Percentiles rank a stretch among this genome's conserved stretches.
Evolutionary conservation across 2,113 vertebrate species (phyloP).

Genomic region (Probosciger aterrimus): DNA sequence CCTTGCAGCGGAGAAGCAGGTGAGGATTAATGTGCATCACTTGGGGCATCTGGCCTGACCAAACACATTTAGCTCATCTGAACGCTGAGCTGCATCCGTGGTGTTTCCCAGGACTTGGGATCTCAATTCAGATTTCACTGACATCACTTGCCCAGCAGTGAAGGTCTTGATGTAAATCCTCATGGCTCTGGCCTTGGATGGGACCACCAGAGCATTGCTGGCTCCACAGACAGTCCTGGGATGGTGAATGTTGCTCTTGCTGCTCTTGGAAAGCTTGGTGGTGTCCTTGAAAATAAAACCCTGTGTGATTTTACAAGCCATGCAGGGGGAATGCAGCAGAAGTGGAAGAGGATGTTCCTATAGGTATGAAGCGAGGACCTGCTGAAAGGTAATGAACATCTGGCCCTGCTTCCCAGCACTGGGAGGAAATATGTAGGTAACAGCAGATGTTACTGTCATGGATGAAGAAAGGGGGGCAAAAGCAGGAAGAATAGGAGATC

Average conservation of each 20-base stretch:
- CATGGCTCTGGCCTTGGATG: not conserved
- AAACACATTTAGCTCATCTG: not conserved
- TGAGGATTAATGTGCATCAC: not conserved
- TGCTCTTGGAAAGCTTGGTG: not conserved
- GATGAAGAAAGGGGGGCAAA: not conserved
- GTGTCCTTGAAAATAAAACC: not conserved
- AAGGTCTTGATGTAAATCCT: not conserved
- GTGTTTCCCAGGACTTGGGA: not conserved
- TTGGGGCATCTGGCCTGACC: not conserved
- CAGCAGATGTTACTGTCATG: not conserved
- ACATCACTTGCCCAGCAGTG: not conserved
- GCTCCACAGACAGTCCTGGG: not conserved
- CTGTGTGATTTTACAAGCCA: accelerated
- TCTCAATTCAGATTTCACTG: not conserved
- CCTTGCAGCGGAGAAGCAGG: not conserved
- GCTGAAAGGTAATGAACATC: not conserved
- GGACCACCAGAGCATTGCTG: not conserved
- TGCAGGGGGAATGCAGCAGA: not conserved
- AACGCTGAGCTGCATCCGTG: not conserved
- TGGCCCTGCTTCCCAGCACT: not conserved
- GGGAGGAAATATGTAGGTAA: not conserved
- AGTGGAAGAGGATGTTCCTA: not conserved
- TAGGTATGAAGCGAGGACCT: not conserved
- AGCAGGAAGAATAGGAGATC: not conserved
- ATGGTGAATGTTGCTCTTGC: accelerated